Percentiles rank a stretch among this genome's conserved stretches.
These are phyloP conservation scores for Dolichoris vasculosae DNA, from an alignment of 1,140 invertebrate species.

Conservation along the genomic window DNA sequence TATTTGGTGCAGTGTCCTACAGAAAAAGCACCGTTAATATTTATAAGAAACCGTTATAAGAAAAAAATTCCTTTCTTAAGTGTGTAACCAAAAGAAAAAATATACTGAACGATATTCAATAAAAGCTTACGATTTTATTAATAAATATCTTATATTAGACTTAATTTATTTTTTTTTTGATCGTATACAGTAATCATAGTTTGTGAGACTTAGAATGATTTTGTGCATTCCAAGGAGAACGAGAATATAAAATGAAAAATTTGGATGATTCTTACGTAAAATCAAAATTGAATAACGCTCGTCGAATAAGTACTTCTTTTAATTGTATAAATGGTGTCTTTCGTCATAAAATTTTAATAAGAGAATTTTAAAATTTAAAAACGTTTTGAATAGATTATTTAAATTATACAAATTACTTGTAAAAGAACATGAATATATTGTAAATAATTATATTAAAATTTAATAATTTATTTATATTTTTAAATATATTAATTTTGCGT, in stretches of 20 bases:
- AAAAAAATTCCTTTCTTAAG: constrained; percentile 13
- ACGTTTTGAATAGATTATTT: too few relatives aligned
- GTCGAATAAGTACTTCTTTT: not conserved
- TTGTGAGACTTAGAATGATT: not conserved
- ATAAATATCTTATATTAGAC: not conserved
- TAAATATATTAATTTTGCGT: too few relatives aligned
- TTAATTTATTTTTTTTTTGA: constrained; percentile 4
- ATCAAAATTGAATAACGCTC: not conserved
- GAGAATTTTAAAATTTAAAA: not conserved
- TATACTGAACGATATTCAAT: not conserved
- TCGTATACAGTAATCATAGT: not conserved
- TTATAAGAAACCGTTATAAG: constrained; percentile 45
- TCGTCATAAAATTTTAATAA: not conserved
- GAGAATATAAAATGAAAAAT: constrained; percentile 23
- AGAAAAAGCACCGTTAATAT: constrained; percentile 21
- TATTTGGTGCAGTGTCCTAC: not conserved
- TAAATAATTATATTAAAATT: too few relatives aligned
- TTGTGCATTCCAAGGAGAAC: not conserved
- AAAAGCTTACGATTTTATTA: not conserved
- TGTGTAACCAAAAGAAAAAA: not conserved
- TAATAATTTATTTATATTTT: too few relatives aligned
- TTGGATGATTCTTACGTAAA: not conserved
- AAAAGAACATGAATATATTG: too few relatives aligned
- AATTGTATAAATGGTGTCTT: not conserved
- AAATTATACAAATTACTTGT: too few relatives aligned